A percentile compares a stretch with the other conserved stretches of the same genome.
Evolutionary conservation across 2,888 invertebrate genomes (phyloP).

Genomic region (Drosophila mulleri): DNA sequence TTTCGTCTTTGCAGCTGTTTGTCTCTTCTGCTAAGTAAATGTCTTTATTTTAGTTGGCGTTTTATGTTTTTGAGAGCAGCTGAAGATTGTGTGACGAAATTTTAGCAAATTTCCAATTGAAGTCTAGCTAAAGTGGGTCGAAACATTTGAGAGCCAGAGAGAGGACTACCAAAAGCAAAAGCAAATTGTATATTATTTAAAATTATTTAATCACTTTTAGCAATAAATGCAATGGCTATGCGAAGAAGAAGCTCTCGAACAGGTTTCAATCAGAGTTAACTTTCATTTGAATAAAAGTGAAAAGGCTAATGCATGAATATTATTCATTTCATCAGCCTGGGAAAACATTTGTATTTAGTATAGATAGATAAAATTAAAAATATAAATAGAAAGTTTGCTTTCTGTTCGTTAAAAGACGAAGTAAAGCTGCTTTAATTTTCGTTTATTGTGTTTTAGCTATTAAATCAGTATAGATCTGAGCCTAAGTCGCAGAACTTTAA

Average conservation of each 20-base stretch:
- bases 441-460: too few species aligned
- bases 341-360: too few species aligned
- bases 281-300: background rate
- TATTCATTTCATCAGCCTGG: background rate
- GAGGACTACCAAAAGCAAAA: background rate
- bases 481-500: too few species aligned
- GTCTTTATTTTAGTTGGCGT: constrained; percentile 13
- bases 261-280: background rate
- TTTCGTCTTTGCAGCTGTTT: constrained; percentile 4
- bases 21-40: constrained; percentile 7
- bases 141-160: background rate
- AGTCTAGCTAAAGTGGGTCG: background rate
- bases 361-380: too few species aligned
- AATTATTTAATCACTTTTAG: background rate
- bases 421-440: too few species aligned
- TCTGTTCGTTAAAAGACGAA: too few species aligned
- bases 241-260: background rate
- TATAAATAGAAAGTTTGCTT: too few species aligned
- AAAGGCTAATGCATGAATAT: background rate
- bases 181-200: background rate
- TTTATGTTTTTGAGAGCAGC: constrained; percentile 1
- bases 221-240: too few species aligned
- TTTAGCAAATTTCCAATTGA: background rate
- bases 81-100: background rate
- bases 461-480: too few species aligned